These are phyloP conservation scores for Cataglyphis albicans DNA, from an alignment of 2,888 invertebrate genomes.

Conservation along the genomic window DNA sequence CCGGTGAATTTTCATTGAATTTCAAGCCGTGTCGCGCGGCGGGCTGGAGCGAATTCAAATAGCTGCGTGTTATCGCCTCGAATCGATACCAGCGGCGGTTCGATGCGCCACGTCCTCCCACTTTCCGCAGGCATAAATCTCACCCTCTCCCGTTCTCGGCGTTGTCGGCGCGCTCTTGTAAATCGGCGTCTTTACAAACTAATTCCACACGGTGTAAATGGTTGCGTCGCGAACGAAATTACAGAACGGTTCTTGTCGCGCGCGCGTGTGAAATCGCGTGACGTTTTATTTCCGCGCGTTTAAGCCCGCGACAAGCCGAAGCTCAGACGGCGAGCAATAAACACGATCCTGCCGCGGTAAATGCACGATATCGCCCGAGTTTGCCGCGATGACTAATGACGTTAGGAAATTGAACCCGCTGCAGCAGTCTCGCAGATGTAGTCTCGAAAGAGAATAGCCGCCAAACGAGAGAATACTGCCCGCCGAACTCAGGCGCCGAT, in stretches of 20 bases:
- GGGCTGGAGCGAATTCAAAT: conserved; percentile 47
- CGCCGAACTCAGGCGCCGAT: conserved; percentile 33
- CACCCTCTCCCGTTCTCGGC: not conserved
- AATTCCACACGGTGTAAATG: conserved; percentile 44
- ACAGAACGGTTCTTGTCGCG: not conserved
- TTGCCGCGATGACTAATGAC: conserved; percentile 49
- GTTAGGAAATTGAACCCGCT: conserved; percentile 49
- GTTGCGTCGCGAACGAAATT: conserved; percentile 20
- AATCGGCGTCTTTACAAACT: conserved; percentile 54
- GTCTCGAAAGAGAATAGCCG: conserved; percentile 28
- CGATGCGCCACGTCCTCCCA: conserved; percentile 19
- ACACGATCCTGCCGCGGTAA: conserved; percentile 7
- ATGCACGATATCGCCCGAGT: conserved; percentile 7
- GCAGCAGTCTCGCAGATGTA: conserved; percentile 18
- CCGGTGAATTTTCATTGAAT: conserved; percentile 60
- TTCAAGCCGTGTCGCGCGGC: conserved; percentile 51
- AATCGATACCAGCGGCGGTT: conserved; percentile 43
- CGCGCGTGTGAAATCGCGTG: conserved; percentile 16
- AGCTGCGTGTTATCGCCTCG: conserved; percentile 51
- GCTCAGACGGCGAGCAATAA: conserved; percentile 1
- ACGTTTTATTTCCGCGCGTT: conserved; percentile 51
- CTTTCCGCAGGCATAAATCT: conserved; percentile 45
- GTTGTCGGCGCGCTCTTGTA: conserved; percentile 44
- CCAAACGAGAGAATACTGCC: conserved; percentile 9
- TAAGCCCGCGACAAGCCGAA: not conserved